These are phyloP conservation scores for Bactericera cockerelli DNA, from an alignment of 1,140 invertebrate genomes.

Conservation along the genomic window DNA sequence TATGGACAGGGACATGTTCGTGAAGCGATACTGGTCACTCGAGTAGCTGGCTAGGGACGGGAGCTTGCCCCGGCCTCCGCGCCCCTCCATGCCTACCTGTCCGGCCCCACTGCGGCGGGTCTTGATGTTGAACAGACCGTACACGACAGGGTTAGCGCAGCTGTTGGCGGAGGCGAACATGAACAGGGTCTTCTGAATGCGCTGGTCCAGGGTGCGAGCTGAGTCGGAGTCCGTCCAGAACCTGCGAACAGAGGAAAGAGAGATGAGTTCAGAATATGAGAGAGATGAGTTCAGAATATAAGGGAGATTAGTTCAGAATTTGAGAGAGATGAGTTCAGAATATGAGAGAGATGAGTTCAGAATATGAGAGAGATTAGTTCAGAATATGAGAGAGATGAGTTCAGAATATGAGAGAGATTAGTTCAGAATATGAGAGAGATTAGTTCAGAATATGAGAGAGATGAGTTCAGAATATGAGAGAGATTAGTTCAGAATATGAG, in stretches of 20 bases:
- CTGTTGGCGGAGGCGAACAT: constrained; percentile 91
- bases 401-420: too few species aligned
- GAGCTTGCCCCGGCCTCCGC: neutral
- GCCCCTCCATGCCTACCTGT: constrained; percentile 26
- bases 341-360: too few species aligned
- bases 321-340: too few species aligned
- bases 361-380: too few species aligned
- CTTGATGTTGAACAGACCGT: constrained; percentile 56
- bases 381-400: too few species aligned
- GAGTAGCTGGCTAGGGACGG: neutral
- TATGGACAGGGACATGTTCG: neutral
- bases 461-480: too few species aligned
- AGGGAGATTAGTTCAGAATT: too few species aligned
- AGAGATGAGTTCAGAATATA: too few species aligned
- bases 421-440: too few species aligned
- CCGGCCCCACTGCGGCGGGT: constrained; percentile 33
- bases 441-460: too few species aligned
- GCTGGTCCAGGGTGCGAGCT: constrained; percentile 51
- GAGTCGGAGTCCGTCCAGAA: constrained; percentile 63
- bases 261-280: constrained; percentile 57
- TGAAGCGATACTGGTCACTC: neutral
- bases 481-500: too few species aligned
- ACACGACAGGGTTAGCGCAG: constrained; percentile 74
- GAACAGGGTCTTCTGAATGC: constrained; percentile 72
- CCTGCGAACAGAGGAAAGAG: constrained; percentile 42